phyloP scores from a whole-genome alignment of 2,113 vertebrate genomes.

The Barnardius zonarius region DNA sequence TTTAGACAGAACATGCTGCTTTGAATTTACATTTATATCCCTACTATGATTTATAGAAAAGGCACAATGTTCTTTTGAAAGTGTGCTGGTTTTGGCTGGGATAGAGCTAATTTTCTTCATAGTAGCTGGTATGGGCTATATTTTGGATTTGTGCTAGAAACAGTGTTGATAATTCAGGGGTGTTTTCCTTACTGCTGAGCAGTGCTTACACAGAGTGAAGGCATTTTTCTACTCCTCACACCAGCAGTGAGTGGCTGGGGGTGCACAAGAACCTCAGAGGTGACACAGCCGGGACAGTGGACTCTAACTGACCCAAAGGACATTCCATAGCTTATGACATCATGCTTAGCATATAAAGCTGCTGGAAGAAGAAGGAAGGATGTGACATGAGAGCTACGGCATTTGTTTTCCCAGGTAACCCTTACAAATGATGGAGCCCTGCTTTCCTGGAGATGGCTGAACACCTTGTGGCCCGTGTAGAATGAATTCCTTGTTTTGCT shows the following conservation, averaged over 20 bases:
- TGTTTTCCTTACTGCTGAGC: not conserved
- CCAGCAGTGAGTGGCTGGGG: rapidly evolving
- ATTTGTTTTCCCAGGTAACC: not conserved
- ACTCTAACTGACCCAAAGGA: not conserved
- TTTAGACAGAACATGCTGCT: not conserved
- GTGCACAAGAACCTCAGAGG: not conserved
- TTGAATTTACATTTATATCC: not conserved
- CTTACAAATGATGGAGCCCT: not conserved
- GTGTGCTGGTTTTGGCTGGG: not conserved
- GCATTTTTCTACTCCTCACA: not conserved
- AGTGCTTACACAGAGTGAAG: not conserved
- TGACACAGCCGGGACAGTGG: not conserved
- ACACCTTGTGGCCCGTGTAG: not conserved
- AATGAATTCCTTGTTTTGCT: not conserved
- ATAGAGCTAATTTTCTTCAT: not conserved
- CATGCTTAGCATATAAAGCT: not conserved
- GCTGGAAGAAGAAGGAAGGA: not conserved
- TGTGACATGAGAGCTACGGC: not conserved
- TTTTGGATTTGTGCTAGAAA: not conserved
- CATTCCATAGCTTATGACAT: not conserved
- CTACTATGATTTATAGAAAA: not conserved
- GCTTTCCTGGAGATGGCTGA: not conserved
- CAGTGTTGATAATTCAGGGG: not conserved
- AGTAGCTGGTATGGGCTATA: not conserved
- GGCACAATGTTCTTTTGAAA: not conserved